Base-by-base conservation (phyloP, 2,888 invertebrate species). In the Psylliodes chrysocephalus region DNA sequence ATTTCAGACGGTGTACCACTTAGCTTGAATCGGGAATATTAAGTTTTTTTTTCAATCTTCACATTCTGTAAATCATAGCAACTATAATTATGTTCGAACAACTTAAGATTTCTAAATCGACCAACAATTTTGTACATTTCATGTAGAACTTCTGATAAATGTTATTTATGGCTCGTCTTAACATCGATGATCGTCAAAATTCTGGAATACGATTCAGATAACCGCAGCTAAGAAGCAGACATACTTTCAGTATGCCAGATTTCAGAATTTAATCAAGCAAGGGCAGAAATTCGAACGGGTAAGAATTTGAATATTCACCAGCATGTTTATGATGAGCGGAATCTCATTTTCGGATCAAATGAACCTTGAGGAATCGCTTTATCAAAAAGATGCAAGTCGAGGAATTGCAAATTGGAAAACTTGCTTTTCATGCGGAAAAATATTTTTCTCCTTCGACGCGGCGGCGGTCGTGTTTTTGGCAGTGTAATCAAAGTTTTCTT, bases 201-300 rank as follows among this genome's bases (percentile, higher is more conserved):
- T 19, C 10, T 42, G 5, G 3, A 38, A 17, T 17, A 18, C 44
- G 10, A 1, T 14, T 8, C 18, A 4, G 19, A 6, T 17, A n/a
- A 10, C 18, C 15, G 10, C 17, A n/a, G 10, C 14, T 10, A 44
- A 46, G 22, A 17, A 22, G 46, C 22, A 17, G 12, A 22, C 46
- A 46, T 19, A 46, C 22, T 46, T 46, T 46, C 46, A 46, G 22
- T 3, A 12, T 22, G 22, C 46, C 19, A 57, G 57, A 57, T 57
- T 56, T 57, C 14, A 57, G 57, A 57, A 57, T 57, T 57, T 57
- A 57, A 57, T 57, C 57, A 57, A 47, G 57, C 38, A 17, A 15
- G 47, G 57, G 57, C 47, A 57, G 46, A 46, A 46, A 22, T 46
- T 46, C 46, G 17, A 46, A 46, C 46, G 47, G 47, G 33, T 57